Percentiles rank a stretch among this genome's conserved stretches.
These are phyloP conservation scores for Daboia siamensis DNA, from an alignment of 2,113 vertebrate species.

Conservation along the genomic window DNA sequence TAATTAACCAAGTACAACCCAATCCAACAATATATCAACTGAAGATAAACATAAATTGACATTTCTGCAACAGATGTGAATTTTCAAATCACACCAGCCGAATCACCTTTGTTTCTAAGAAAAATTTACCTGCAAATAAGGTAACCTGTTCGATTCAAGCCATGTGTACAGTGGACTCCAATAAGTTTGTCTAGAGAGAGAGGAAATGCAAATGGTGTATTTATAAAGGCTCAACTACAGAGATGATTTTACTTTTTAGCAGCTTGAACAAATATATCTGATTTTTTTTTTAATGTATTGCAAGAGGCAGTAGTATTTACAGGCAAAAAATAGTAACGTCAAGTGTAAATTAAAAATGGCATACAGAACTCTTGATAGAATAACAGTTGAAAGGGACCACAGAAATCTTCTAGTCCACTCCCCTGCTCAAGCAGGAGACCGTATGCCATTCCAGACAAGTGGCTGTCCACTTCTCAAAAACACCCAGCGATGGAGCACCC, in stretches of 20 bases:
- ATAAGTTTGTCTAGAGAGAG: constrained; percentile 82
- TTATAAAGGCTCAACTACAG: neutral
- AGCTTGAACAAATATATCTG: neutral
- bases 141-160: constrained; percentile 91
- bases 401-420: no score
- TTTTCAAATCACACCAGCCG: fast-evolving
- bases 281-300: neutral
- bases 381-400: no score
- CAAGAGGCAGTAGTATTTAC: neutral
- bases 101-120: neutral
- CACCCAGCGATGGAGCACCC: no score
- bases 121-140: constrained; percentile 85
- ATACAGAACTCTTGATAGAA: neutral
- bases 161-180: constrained; percentile 93
- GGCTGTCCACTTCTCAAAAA: no score
- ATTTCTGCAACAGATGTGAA: neutral
- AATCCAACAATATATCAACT: neutral
- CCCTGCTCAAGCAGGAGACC: no score
- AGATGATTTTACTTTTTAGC: neutral
- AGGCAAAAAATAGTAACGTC: neutral
- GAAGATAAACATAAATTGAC: neutral
- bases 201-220: fast-evolving
- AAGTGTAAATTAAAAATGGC: neutral
- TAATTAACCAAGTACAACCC: neutral
- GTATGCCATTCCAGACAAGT: no score